Conservation (phyloP, 2,888 invertebrate species). For the Anticlea derivata region DNA sequence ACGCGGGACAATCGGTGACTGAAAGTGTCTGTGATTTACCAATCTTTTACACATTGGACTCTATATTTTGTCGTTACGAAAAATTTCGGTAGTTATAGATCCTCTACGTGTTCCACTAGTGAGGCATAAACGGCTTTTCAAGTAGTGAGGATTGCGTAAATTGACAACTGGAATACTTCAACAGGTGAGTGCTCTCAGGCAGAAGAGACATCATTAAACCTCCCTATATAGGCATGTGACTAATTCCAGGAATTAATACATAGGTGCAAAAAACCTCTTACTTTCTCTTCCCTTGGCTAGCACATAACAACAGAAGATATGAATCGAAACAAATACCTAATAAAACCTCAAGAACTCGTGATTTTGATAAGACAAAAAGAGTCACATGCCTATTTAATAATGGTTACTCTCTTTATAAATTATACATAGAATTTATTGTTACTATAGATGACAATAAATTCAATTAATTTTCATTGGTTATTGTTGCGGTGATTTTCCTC, state of each 20-base stretch:
- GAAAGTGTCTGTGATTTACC: constrained; percentile 71
- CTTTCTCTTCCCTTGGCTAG: background rate
- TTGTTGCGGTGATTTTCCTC: constrained; percentile 43
- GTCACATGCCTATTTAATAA: too few relatives aligned
- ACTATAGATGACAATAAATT: background rate
- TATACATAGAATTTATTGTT: too few relatives aligned
- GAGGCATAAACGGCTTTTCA: constrained; percentile 68
- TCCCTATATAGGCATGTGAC: too few relatives aligned
- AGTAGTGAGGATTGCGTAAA: constrained; percentile 75
- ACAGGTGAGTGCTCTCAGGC: constrained; percentile 48
- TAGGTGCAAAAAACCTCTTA: too few relatives aligned
- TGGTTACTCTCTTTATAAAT: too few relatives aligned
- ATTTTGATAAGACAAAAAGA: constrained; percentile 1
- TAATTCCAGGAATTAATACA: too few relatives aligned
- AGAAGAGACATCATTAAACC: background rate
- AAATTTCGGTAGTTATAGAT: constrained; percentile 55
- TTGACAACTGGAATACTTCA: constrained; percentile 52
- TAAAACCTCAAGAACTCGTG: constrained; percentile 1
- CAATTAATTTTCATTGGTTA: constrained; percentile 20
- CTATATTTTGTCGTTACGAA: constrained; percentile 55
- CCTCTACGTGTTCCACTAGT: constrained; percentile 71
- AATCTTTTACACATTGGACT: constrained; percentile 49
- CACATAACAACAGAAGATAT: background rate
- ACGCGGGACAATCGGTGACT: constrained; percentile 69
- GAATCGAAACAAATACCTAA: background rate